Evolutionary conservation across 2,888 invertebrate genomes (phyloP), one percentile per base, ranked within the genome.

Genomic region (Caenorhabditis sinica): DNA sequence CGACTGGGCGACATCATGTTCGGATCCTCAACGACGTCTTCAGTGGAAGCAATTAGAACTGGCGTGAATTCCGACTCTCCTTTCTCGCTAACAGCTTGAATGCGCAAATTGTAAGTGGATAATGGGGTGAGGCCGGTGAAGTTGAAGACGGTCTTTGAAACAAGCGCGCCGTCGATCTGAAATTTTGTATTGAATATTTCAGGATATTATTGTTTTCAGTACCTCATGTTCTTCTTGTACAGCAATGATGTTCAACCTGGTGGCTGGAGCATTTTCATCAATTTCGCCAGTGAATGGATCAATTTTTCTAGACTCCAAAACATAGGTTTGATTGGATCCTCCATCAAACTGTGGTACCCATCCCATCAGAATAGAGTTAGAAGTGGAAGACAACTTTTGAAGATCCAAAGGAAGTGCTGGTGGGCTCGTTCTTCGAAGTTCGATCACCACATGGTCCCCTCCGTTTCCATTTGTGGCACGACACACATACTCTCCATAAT

Each of bases 401-500:
- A 91, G 66, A 28, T 83, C 69, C 8, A 69, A 61, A 2, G 92
- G 91, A 11, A 75, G 53, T 23, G 87, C 82, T 1, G 92, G 92
- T 11, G 74, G 63, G 8, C 90, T 85, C 49, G 87, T 90, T 53
- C 82, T 82, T 49, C 87, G 86, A n/a, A 92, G 80, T 8, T 86
- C 86, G 61, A 92, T 90, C 11, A 86, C 65, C 17, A 87, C 82
- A 58, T 89, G 84, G 15, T 88, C 87, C 4, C 84, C 89, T 6
- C 96, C 96, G 36, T 96, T 95, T 36, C 95, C 95, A 93, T 97
- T 97, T 87, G 95, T 95, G 63, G 97, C 95, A 83, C 95, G 94
- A 92, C 97, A 97, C 33, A 95, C 95, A 93, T 97, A 97, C 91
- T 95, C 95, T 69, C 97, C 97, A 93, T 95, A 95, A 93, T 97